These are phyloP conservation scores for Corapipo altera DNA, from an alignment of 2,113 vertebrate species.

Conservation along the genomic window DNA sequence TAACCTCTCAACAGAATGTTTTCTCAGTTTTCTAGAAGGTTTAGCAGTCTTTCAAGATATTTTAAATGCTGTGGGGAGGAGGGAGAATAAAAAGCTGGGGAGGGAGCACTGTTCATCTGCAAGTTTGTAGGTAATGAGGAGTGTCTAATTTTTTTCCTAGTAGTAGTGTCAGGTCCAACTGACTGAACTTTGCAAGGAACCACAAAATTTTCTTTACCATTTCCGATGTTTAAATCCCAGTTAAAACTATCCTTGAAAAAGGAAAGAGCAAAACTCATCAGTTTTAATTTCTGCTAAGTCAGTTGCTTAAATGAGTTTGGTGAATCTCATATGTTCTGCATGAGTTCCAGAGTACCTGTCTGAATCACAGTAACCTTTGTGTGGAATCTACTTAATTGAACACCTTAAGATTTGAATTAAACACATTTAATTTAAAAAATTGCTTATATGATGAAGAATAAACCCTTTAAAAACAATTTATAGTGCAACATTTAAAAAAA, in stretches of 20 bases:
- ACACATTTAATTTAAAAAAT: background rate
- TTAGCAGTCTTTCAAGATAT: background rate
- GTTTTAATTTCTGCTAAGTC: constrained; percentile 51
- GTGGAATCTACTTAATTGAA: constrained; percentile 20
- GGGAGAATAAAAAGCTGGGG: background rate
- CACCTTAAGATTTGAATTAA: constrained; percentile 24
- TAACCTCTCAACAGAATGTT: constrained; percentile 3
- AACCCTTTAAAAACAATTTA: constrained; percentile 24
- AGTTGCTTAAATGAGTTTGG: constrained; percentile 38
- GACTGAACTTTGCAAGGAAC: constrained; percentile 12
- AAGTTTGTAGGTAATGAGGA: background rate
- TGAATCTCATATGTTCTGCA: constrained; percentile 27
- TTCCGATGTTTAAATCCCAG: constrained; percentile 1
- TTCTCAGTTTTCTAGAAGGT: constrained; percentile 44
- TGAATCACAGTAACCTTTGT: constrained; percentile 49
- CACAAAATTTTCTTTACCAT: background rate
- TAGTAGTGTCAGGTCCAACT: background rate
- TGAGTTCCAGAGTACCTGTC: constrained; percentile 11
- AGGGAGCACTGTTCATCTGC: background rate
- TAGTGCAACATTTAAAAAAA: constrained; percentile 2
- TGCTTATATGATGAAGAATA: constrained; percentile 14
- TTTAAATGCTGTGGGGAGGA: background rate
- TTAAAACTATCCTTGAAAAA: constrained; percentile 20
- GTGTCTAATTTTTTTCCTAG: background rate
- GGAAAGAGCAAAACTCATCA: constrained; percentile 13